phyloP scores from a whole-genome alignment of 1,140 invertebrate genomes.

The Lepidotrigona ventralis region DNA sequence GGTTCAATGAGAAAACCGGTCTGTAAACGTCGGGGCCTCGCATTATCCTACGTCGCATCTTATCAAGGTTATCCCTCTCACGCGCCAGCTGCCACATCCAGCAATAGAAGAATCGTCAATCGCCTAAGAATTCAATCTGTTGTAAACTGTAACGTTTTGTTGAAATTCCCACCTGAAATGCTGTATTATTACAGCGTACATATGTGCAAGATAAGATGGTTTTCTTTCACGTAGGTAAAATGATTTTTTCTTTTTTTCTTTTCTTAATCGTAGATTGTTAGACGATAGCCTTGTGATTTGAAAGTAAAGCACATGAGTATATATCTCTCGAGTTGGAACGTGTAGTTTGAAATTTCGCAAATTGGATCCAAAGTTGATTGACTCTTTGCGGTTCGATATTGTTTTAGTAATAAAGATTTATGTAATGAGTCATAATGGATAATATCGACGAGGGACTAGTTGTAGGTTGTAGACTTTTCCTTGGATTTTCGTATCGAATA shows the following conservation, averaged over 20 bases:
- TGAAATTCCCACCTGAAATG: too few relatives aligned
- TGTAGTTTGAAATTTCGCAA: background rate
- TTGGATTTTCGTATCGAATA: background rate
- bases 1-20: slow-evolving; percentile 48
- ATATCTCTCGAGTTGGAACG: background rate
- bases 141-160: background rate
- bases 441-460: background rate
- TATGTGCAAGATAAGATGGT: background rate
- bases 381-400: background rate
- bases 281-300: background rate
- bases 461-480: background rate
- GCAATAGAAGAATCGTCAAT: slow-evolving; percentile 17
- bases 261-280: background rate
- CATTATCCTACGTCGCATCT: slow-evolving; percentile 43
- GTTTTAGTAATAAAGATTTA: background rate
- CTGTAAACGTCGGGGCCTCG: slow-evolving; percentile 14
- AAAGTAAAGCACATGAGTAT: too few relatives aligned
- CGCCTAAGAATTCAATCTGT: background rate
- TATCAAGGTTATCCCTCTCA: slow-evolving; percentile 46
- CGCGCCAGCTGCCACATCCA: background rate
- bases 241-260: too few relatives aligned
- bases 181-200: background rate
- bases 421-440: background rate
- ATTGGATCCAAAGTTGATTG: background rate
- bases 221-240: too few relatives aligned